These are phyloP conservation scores for Physocephala rufipes DNA, from an alignment of 2,888 invertebrate genomes.

Conservation along the genomic window DNA sequence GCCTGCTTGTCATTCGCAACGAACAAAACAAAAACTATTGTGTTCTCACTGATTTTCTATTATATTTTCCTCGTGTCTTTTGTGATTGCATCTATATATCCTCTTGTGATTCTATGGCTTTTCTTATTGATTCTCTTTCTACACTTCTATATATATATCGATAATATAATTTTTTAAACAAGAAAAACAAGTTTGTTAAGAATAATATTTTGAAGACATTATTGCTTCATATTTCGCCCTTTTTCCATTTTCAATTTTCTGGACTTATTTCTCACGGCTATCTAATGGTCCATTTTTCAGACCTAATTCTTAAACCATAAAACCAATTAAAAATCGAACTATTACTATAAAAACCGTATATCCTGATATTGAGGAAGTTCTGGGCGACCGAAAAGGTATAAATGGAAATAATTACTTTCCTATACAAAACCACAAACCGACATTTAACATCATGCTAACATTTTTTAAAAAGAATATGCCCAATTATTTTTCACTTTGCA, in stretches of 20 bases:
- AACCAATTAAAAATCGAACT: not conserved
- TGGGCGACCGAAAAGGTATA: not conserved
- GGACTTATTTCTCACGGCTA: not conserved
- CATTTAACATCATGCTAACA: no score
- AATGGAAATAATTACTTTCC: not conserved
- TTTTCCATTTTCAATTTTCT: slow-evolving; percentile 8
- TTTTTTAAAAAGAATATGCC: no score
- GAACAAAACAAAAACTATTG: not conserved
- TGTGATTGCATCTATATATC: not conserved
- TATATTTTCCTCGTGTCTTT: slow-evolving; percentile 18
- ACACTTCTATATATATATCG: not conserved
- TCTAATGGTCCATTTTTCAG: not conserved
- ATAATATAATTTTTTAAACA: slow-evolving; percentile 15
- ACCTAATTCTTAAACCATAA: not conserved
- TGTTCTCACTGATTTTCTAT: slow-evolving; percentile 8
- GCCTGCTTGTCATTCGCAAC: not conserved
- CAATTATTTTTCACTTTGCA: no score
- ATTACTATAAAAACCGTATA: not conserved
- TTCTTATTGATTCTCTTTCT: not conserved
- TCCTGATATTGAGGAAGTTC: no score
- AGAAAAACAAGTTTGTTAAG: slow-evolving; percentile 17
- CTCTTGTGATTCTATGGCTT: not conserved
- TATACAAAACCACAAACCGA: not conserved
- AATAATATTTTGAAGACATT: not conserved
- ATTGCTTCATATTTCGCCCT: not conserved